Evolutionary conservation across 2,113 vertebrate genomes (phyloP), one percentile per base, ranked within the genome.

Genomic region (Microcebus griseorufus): DNA sequence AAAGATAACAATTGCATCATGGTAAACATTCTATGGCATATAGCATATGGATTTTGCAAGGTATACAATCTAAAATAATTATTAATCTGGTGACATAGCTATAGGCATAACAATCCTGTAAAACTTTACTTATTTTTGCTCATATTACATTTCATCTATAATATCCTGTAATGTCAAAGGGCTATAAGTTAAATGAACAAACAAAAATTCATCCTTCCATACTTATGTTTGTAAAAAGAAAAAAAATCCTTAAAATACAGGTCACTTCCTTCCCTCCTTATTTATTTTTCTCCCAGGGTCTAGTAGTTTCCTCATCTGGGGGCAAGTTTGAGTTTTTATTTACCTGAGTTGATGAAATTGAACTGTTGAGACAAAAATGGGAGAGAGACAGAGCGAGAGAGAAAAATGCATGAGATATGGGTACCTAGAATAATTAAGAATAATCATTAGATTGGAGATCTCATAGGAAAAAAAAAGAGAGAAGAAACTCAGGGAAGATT

Each of bases 1-100:
- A 37, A 79, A 70, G 25, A 70, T 22, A 45, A 13, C 32, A 82
- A 48, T 88, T 92, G 82, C n/a, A 69, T 48, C 22, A 45, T 78
- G 34, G 9, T 39, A 91, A 82, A 45, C 73, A 45, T 53, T 51
- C 13, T 89, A 48, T 89, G 12, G 75, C 39, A 72, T 37, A 32
- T 67, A 80, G 69, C 1, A 17, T 73, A 12, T 29, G 14, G 16
- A 22, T 79, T 97, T 95, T 95, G 16, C 32, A 85, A 88, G 39
- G 17, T 45, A 34, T 79, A 42, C 64, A 86, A 64, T 84, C 53
- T 94, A 69, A 90, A 92, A 60, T 94, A 80, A 93, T 94, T 73
- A 72, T 51, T 75, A 51, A 88, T 79, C n/a, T 89, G 51, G 48
- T 92, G 29, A 42, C 55, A 89, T 65, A 53, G 67, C 34, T 80